phyloP scores from a whole-genome alignment of 2,797 vertebrate genomes.

The Phalloptychus januarius region DNA sequence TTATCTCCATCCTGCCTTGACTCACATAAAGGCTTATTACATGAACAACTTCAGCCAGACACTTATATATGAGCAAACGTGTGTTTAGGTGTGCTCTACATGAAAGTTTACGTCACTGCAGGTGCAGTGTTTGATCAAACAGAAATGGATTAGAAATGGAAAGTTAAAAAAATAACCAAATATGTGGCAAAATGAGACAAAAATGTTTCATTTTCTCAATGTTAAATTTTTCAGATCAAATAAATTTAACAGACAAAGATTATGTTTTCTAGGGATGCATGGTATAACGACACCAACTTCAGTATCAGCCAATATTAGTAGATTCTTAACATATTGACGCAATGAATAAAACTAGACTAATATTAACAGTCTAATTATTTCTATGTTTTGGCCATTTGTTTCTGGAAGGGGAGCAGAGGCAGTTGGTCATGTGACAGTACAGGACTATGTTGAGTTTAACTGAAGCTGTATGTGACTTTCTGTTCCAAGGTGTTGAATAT shows the following conservation, averaged over 20 bases:
- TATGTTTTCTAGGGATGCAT: too few relatives aligned
- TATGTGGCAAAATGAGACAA: not conserved
- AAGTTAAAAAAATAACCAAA: constrained; percentile 20
- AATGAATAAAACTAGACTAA: too few relatives aligned
- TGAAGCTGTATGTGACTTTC: too few relatives aligned
- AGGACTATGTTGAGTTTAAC: too few relatives aligned
- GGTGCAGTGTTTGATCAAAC: constrained; percentile 18
- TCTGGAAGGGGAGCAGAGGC: too few relatives aligned
- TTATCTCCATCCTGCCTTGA: constrained; percentile 2
- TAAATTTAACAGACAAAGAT: not conserved
- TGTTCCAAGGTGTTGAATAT: too few relatives aligned
- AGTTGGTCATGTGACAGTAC: too few relatives aligned
- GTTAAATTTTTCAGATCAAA: not conserved
- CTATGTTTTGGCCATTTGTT: too few relatives aligned
- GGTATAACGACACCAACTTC: too few relatives aligned
- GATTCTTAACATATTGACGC: too few relatives aligned
- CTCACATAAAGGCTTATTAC: not conserved
- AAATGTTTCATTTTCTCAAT: not conserved
- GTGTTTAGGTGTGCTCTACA: not conserved
- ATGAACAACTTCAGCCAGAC: not conserved
- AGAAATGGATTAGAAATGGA: not conserved
- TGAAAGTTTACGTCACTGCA: not conserved
- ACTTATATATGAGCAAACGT: not conserved
- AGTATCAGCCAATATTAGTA: too few relatives aligned
- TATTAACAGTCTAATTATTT: too few relatives aligned